Conservation (phyloP, 53 echinoderm and acorn worm species). For the Pentamera pediparva region DNA sequence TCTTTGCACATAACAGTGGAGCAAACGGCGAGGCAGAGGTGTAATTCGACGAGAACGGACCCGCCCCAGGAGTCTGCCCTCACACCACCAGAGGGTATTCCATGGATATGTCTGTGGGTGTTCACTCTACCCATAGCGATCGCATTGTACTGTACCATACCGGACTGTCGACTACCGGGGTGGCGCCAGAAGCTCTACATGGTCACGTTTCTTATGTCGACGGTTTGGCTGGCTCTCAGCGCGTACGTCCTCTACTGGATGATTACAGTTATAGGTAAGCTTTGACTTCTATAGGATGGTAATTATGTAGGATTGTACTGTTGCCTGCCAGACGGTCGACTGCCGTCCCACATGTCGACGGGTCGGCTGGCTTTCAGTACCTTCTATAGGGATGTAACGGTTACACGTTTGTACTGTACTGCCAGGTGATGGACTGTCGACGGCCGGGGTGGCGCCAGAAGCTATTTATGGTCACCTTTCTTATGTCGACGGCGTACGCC, state of each 20-base stretch:
- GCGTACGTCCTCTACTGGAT: constrained; percentile 81
- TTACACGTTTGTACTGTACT: constrained; percentile 53
- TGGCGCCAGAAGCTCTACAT: constrained; percentile 47
- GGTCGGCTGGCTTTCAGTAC: constrained; percentile 65
- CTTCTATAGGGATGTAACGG: constrained; percentile 72
- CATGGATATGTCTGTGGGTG: constrained; percentile 42
- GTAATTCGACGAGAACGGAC: background rate
- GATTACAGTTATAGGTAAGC: constrained; percentile 74
- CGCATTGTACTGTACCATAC: constrained; percentile 53
- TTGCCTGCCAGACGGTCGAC: no score
- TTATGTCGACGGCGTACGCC: constrained; percentile 47
- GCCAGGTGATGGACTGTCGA: constrained; percentile 73
- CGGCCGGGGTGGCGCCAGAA: constrained; percentile 36
- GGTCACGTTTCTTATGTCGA: constrained; percentile 56
- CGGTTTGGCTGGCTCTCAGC: constrained; percentile 62
- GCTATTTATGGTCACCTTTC: constrained; percentile 52
- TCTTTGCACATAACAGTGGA: background rate
- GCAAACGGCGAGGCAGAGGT: background rate
- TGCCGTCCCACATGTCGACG: constrained; percentile 56
- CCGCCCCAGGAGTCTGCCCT: constrained; percentile 41
- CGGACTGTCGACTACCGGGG: constrained; percentile 65
- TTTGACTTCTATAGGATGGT: no score
- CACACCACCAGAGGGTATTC: constrained; percentile 37
- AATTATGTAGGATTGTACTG: no score
- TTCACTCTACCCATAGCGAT: constrained; percentile 61